Evolutionary conservation across 2,888 invertebrate species (phyloP), one percentile per base, ranked within the genome.

Genomic region (Campopleginae sp.): DNA sequence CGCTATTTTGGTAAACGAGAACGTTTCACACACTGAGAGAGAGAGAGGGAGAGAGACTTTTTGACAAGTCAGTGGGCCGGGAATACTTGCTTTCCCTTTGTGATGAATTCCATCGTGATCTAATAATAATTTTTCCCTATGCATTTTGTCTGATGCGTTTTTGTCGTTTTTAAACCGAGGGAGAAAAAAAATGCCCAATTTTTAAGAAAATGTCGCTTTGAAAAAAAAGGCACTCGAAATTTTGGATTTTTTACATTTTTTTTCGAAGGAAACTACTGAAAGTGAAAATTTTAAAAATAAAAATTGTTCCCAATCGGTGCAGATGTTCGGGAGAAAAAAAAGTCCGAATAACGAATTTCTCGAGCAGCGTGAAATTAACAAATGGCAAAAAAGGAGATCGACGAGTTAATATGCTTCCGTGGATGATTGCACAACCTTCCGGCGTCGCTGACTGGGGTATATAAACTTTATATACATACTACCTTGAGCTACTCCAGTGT

Each of bases 51-150:
- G 65, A 66, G 51, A 54, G 19, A 38, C 51, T 51, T 38, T 33
- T 33, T 51, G 14, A n/a, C 8, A n/a, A 19, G 38, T 68, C 42
- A 2, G n/a, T 46, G 46, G 19, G 51, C 51, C n/a, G 6, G 19
- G 54, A 54, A 78, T 70, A 51, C 82, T 70, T 61, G 68, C 86
- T 77, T 76, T 87, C 87, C 87, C 89, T 91, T 89, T 91, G 91
- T 90, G 87, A 87, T 87, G 88, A 87, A 90, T 88, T 89, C 89
- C 87, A 87, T 87, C 87, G 81, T 68, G 33, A 83, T 87, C 90
- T 90, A 91, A 90, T 91, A 91, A 91, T 90, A 91, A 88, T 80
- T 68, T 58, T 63, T 76, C 78, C 81, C 81, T 84, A 86, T 82
- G 77, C 66, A 70, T 27, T 76, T 84, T 71, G 65, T 46, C 71